A percentile compares a stretch with the other conserved stretches of the same genome.
Evolutionary conservation across 1,140 invertebrate species (phyloP).

Genomic region (Zaprionus taronus): DNA sequence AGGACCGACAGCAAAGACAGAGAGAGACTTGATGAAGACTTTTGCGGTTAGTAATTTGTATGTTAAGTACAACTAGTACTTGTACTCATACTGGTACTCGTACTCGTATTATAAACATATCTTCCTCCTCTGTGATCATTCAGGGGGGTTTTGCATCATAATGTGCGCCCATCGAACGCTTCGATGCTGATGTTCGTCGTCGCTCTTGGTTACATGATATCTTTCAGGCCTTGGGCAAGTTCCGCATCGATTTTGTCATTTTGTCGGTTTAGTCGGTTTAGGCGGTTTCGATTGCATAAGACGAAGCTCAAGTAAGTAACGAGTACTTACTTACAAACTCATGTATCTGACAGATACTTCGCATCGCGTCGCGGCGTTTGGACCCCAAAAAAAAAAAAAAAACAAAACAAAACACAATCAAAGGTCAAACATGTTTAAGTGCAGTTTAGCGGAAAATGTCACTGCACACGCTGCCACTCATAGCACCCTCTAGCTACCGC

Average conservation of each 20-base stretch:
- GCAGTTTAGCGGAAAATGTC: constrained; percentile 71
- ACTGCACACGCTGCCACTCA: constrained; percentile 71
- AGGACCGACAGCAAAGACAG: constrained; percentile 4
- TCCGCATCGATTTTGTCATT: constrained; percentile 49
- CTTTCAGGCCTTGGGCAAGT: constrained; percentile 30
- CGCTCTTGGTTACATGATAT: constrained; percentile 39
- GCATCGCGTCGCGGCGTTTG: not conserved
- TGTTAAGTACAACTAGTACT: constrained; percentile 14
- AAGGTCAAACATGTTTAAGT: constrained; percentile 76
- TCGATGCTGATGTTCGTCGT: not conserved
- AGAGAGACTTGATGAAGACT: constrained; percentile 59
- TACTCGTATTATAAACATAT: constrained; percentile 47
- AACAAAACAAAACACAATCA: constrained; percentile 28
- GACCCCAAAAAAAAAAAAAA: constrained; percentile 9
- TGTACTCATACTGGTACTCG: not conserved
- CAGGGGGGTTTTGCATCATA: constrained; percentile 72
- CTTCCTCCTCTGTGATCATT: constrained; percentile 51
- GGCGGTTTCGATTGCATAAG: constrained; percentile 35
- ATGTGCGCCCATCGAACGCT: constrained; percentile 13
- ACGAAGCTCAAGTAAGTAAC: constrained; percentile 17
- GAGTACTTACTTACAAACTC: constrained; percentile 32
- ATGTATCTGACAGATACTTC: constrained; percentile 37
- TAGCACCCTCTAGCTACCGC: constrained; percentile 20
- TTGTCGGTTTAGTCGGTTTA: constrained; percentile 9
- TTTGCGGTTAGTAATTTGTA: constrained; percentile 79